phyloP scores from a whole-genome alignment of 2,888 invertebrate species.

The Craniophora ligustri region DNA sequence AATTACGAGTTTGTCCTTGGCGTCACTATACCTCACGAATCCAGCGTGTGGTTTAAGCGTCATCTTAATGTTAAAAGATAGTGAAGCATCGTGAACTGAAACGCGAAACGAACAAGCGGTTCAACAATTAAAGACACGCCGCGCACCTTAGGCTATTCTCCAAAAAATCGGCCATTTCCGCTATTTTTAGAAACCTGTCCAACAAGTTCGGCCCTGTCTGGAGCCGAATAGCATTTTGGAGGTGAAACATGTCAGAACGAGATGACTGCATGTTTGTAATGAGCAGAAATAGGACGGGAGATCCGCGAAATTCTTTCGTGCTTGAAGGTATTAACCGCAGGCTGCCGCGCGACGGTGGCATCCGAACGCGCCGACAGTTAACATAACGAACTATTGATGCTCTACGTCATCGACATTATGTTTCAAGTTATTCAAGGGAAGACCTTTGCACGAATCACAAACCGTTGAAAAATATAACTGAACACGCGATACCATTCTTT shows the following conservation, averaged over 20 bases:
- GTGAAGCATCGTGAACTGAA: slow-evolving; percentile 13
- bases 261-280: slow-evolving; percentile 72
- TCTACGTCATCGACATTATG: slow-evolving; percentile 23
- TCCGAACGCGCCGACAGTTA: slow-evolving; percentile 5
- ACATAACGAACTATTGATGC: slow-evolving; percentile 31
- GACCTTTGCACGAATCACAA: not conserved
- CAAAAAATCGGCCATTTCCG: slow-evolving; percentile 76
- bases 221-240: slow-evolving; percentile 83
- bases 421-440: not conserved
- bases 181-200: slow-evolving; percentile 87
- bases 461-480: slow-evolving; percentile 5
- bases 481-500: slow-evolving; percentile 10
- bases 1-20: slow-evolving; percentile 7
- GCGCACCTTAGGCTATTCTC: slow-evolving; percentile 68
- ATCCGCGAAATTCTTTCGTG: slow-evolving; percentile 81
- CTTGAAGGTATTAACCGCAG: slow-evolving; percentile 64
- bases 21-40: not conserved
- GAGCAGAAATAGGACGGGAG: slow-evolving; percentile 78
- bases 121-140: slow-evolving; percentile 39
- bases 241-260: slow-evolving; percentile 84
- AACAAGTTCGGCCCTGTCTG: slow-evolving; percentile 81
- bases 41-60: not conserved
- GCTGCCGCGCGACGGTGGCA: slow-evolving; percentile 59
- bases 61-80: slow-evolving; percentile 4
- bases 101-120: slow-evolving; percentile 18